Evolutionary conservation across 2,888 invertebrate genomes (phyloP), one percentile per base, ranked within the genome.

Genomic region (Meganola albula): DNA sequence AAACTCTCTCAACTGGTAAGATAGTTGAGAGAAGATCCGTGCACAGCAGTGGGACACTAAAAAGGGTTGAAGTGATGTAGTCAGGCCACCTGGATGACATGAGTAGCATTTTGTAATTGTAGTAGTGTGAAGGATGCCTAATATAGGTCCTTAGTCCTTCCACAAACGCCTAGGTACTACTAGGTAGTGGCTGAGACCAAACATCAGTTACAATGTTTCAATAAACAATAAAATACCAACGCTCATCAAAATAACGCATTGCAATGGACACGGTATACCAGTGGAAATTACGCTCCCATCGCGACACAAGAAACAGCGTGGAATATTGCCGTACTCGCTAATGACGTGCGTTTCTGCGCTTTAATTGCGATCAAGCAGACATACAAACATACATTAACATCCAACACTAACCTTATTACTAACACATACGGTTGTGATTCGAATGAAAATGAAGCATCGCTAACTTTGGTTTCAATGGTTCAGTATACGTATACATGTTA

Each of bases 281-380:
- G 63, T 56, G 63, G 56, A 63, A 64, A 71, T 64, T 63, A 59
- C 61, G 21, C 33, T 10, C 26, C 4, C 40, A 51, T 31, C 31
- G 31, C 20, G n/a, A 7, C 46, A 53, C 69, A 82, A 83, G 79
- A 84, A 82, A 58, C 67, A 79, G 67, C 84, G 84, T 83, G 83
- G 84, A 84, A 82, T 84, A 84, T 84, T 80, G 76, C 74, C 80
- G 72, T 72, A 70, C 66, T 67, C 75, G 65, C 80, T 84, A 84
- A 84, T 84, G 84, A 83, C 58, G 73, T 68, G 75, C 72, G 74
- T 77, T 79, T 74, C 76, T 77, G 73, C 73, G 74, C 74, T 83
- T 83, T 84, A 84, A 84, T 84, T 84, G 84, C 79, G 65, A 70
- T 70, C 74, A 70, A 70, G 73, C 72, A 63, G 53, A 70, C 58